Base-by-base conservation (phyloP, 2,888 invertebrate species). In the Yponomeuta sedellus region DNA sequence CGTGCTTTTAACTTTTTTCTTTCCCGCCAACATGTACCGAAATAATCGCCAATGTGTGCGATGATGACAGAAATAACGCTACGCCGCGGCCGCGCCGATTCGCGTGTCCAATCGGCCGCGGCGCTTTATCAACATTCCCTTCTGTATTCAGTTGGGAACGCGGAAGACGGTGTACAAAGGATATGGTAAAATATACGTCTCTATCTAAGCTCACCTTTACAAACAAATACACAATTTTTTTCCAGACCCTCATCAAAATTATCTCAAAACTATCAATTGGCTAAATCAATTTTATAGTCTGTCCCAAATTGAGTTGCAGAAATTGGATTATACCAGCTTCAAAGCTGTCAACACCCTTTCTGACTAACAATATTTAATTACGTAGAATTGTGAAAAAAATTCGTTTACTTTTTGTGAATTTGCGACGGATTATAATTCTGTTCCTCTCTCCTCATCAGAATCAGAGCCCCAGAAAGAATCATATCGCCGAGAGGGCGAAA, bases 401-500 rank as follows among this genome's bases (percentile, higher is more conserved):
- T 52, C 16, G 44, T 52, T 52, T 12, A 52, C 44, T 16, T 52
- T 16, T 12, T 52, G 44, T 52, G 44, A 52, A 52, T 52, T 52
- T 52, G 44, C 16, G 44, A 52, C 44, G 44, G 44, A 52, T 52
- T 52, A 52, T 52, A 52, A 52, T 16, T 16, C 44, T 52, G 16
- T 52, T 52, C 44, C 44, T 52, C 44, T 88, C 77, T 85, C 84
- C 74, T 89, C 87, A 82, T 88, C 88, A 90, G 89, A 89, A 77
- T 84, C 88, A 88, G 83, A 89, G 88, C 82, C 89, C 90, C 76
- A 85, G 90, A 86, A 87, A 87, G 82, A 89, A 86, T 83, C 89
- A 87, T 86, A 89, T 91, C 75, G 89, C 88, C 77, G 90, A 91
- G 87, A 86, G 90, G 81, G 90, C 90, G 79, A 91, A 91, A 88